Percentiles rank a stretch among this genome's conserved stretches.
These are phyloP conservation scores for Pteropus alecto DNA, from an alignment of 2,113 vertebrate genomes.

Conservation along the genomic window DNA sequence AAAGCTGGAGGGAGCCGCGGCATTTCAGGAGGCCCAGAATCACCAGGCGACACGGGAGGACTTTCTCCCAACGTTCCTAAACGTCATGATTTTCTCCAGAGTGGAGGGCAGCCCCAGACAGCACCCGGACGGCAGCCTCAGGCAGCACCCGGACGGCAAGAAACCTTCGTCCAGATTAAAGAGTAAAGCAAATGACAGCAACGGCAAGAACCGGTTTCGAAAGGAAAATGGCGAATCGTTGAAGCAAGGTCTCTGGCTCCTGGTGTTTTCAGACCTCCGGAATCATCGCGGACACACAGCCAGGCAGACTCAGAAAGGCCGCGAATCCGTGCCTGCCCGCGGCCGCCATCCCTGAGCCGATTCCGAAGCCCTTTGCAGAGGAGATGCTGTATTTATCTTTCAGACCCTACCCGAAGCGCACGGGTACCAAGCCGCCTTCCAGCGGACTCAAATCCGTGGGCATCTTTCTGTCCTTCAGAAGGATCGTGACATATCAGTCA, in stretches of 20 bases:
- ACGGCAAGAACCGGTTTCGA: background rate
- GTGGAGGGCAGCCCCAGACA: background rate
- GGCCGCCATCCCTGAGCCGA: background rate
- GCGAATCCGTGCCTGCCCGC: background rate
- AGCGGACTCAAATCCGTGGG: background rate
- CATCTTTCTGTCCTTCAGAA: background rate
- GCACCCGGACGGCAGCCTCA: background rate
- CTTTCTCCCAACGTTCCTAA: background rate
- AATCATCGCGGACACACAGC: background rate
- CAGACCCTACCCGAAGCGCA: accelerated
- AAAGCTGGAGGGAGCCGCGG: background rate
- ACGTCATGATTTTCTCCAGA: background rate
- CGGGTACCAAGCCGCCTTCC: accelerated
- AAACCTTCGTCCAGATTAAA: background rate
- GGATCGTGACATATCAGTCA: background rate
- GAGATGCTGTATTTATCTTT: background rate
- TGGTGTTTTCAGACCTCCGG: background rate
- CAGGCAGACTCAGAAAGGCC: background rate
- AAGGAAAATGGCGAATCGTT: too few relatives aligned
- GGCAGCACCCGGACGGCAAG: background rate
- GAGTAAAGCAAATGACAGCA: background rate
- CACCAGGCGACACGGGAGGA: background rate
- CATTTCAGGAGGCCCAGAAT: background rate
- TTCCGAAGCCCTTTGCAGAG: background rate
- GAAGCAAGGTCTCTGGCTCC: too few relatives aligned